These are phyloP conservation scores for Hephaestus fuliginosus DNA, from an alignment of 2,797 vertebrate species.

Conservation along the genomic window DNA sequence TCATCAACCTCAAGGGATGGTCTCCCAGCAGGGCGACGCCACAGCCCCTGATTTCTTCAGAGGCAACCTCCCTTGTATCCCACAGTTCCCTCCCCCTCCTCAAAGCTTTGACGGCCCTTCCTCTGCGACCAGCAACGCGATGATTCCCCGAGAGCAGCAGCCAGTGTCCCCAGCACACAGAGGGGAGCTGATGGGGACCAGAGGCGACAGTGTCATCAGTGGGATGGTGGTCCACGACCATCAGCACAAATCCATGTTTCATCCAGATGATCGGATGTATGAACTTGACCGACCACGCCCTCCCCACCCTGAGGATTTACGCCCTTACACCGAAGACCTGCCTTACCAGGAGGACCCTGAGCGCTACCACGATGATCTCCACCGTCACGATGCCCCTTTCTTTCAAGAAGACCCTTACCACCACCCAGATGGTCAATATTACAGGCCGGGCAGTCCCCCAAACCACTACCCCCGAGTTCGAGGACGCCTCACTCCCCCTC, in stretches of 20 bases:
- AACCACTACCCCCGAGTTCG: slow-evolving; percentile 72
- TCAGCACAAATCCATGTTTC: slow-evolving; percentile 77
- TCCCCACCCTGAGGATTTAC: slow-evolving; percentile 34
- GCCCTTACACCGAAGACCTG: slow-evolving; percentile 51
- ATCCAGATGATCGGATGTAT: slow-evolving; percentile 58
- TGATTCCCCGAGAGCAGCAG: slow-evolving; percentile 57
- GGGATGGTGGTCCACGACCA: slow-evolving; percentile 80
- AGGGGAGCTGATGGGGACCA: neutral
- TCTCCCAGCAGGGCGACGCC: slow-evolving; percentile 53
- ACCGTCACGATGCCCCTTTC: slow-evolving; percentile 45
- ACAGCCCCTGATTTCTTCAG: slow-evolving; percentile 68
- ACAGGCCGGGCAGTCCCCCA: slow-evolving; percentile 70
- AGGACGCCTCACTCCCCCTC: slow-evolving; percentile 74
- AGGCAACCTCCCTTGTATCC: slow-evolving; percentile 79
- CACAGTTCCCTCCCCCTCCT: slow-evolving; percentile 80
- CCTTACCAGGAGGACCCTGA: slow-evolving; percentile 67
- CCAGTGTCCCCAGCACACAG: neutral
- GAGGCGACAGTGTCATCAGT: slow-evolving; percentile 52
- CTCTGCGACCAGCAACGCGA: neutral
- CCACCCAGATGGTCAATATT: slow-evolving; percentile 59
- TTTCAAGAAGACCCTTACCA: slow-evolving; percentile 77
- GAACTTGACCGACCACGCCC: slow-evolving; percentile 25
- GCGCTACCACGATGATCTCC: slow-evolving; percentile 59
- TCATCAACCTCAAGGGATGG: slow-evolving; percentile 64
- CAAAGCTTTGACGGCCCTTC: slow-evolving; percentile 49